A percentile compares a stretch with the other conserved stretches of the same genome.
Evolutionary conservation across 2,797 vertebrate species (phyloP).

Genomic region (Loriculus beryllinus): DNA sequence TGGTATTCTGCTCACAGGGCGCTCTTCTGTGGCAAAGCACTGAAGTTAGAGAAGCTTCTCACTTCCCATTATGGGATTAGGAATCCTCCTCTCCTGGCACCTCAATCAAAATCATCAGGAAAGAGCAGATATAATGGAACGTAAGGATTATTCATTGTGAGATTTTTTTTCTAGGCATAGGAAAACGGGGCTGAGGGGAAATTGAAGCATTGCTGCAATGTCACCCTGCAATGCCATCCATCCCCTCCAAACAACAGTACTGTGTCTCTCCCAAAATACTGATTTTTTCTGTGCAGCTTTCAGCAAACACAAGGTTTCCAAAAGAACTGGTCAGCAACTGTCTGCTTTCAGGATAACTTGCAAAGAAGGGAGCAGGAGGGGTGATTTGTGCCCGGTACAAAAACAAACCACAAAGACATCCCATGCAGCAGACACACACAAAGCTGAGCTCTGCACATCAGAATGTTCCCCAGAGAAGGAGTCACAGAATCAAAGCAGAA

Average conservation of each 20-base stretch:
- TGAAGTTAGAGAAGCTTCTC: not conserved
- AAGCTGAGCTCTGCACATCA: not conserved
- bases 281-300: not conserved
- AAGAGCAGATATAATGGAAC: not conserved
- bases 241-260: not conserved
- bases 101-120: not conserved
- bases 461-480: slow-evolving; percentile 30
- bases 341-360: not conserved
- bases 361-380: not conserved
- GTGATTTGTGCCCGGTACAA: not conserved
- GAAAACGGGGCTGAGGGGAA: not conserved
- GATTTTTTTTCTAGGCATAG: not conserved
- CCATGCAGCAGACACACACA: not conserved
- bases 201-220: not conserved
- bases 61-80: not conserved
- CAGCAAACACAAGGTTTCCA: not conserved
- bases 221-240: not conserved
- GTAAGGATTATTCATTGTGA: not conserved
- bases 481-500: slow-evolving; percentile 40
- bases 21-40: not conserved
- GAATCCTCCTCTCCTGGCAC: not conserved
- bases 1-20: not conserved
- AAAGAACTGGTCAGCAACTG: not conserved
- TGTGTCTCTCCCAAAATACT: not conserved
- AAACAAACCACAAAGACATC: slow-evolving; percentile 30